Percentiles rank a stretch among this genome's conserved stretches.
phyloP scores from a whole-genome alignment of 2,113 vertebrate species.

The Australoheros scitulus region DNA sequence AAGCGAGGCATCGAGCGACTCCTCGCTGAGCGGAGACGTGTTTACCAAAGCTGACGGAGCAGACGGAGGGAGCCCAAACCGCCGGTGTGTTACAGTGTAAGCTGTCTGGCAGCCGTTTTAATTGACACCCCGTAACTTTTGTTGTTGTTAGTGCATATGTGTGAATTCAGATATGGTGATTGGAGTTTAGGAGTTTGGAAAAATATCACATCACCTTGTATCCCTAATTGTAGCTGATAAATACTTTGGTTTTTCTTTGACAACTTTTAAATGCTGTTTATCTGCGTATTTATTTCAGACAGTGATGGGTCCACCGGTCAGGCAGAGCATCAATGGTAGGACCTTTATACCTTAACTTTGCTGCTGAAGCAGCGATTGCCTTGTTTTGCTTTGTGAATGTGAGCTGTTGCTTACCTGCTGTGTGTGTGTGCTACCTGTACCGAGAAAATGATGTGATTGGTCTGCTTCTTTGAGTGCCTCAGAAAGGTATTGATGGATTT shows the following conservation, averaged over 20 bases:
- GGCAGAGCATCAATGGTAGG: not conserved
- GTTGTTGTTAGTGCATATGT: not conserved
- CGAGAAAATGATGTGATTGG: not conserved
- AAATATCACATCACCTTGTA: not conserved
- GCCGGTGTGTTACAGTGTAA: not conserved
- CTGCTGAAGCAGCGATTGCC: not conserved
- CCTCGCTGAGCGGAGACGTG: not conserved
- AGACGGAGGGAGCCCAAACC: not conserved
- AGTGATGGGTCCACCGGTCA: not conserved
- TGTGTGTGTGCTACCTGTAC: not conserved
- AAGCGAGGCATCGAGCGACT: not conserved
- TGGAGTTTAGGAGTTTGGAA: not conserved
- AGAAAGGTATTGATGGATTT: not conserved
- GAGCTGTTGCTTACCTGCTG: not conserved
- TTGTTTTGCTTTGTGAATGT: no score
- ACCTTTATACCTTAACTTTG: not conserved
- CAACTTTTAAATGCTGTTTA: not conserved
- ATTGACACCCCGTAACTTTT: not conserved
- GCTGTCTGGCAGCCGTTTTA: not conserved
- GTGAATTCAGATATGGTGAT: not conserved
- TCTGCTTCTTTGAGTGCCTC: not conserved
- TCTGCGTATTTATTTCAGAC: not conserved
- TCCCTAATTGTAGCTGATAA: not conserved
- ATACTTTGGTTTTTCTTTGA: not conserved
- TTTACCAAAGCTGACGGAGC: not conserved